Evolutionary conservation across 2,888 invertebrate species (phyloP).

Genomic region (Eledona agricola): DNA sequence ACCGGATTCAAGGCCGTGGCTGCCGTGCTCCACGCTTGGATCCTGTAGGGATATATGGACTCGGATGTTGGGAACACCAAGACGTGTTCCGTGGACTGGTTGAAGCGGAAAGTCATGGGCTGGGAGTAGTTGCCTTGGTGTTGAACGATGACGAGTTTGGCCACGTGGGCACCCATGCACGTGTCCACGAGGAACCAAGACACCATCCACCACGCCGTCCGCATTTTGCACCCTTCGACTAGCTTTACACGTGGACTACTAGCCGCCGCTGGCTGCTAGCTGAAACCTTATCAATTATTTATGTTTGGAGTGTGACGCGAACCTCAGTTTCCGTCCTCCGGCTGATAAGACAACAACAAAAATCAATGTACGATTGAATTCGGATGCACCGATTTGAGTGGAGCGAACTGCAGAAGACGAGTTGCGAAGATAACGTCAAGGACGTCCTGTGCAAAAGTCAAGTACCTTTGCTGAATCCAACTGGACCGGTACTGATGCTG

Average conservation of each 20-base stretch:
- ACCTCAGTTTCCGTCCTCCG: constrained; percentile 5
- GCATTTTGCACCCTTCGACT: constrained; percentile 1
- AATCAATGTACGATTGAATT: no score
- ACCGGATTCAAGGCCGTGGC: constrained; percentile 70
- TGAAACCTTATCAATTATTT: constrained; percentile 33
- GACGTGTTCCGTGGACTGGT: constrained; percentile 26
- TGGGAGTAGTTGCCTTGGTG: constrained; percentile 18
- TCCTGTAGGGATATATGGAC: constrained; percentile 52
- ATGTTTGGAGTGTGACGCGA: constrained; percentile 8
- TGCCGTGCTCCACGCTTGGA: constrained; percentile 59
- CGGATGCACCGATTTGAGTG: neutral
- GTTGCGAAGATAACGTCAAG: constrained; percentile 22
- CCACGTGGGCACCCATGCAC: neutral
- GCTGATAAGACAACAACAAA: neutral
- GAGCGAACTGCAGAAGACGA: neutral
- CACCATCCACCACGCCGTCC: constrained; percentile 4
- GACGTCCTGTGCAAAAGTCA: constrained; percentile 20
- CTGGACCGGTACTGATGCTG: constrained; percentile 22
- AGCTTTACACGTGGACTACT: no score
- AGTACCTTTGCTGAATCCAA: constrained; percentile 24
- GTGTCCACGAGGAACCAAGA: neutral
- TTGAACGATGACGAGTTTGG: constrained; percentile 12
- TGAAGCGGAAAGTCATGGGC: constrained; percentile 11
- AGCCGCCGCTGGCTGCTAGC: no score
- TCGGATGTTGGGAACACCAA: constrained; percentile 26